phyloP scores from a whole-genome alignment of 92 coral and sea anemone species.

The Phenganax marumi region DNA sequence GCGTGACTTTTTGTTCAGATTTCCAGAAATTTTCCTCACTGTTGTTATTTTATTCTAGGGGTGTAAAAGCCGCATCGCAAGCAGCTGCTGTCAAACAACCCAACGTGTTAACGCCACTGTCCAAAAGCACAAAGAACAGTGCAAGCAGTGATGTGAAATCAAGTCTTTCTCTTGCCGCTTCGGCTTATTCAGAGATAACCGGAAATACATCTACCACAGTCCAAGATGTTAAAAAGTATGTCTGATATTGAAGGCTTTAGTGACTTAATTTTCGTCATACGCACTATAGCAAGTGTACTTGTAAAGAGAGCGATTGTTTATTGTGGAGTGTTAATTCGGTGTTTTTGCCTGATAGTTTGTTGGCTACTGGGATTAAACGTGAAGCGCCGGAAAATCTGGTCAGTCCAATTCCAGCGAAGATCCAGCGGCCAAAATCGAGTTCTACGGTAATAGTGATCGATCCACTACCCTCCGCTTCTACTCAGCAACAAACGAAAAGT shows the following conservation, averaged over 20 bases:
- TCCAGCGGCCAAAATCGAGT: background rate
- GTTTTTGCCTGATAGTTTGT: background rate
- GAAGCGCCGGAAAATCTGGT: background rate
- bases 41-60: no score
- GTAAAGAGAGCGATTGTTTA: no score
- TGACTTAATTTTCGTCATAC: no score
- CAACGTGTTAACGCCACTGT: background rate
- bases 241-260: background rate
- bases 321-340: background rate
- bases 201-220: conserved; percentile 12
- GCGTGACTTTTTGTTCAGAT: no score
- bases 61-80: conserved; percentile 38
- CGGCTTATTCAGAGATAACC: conserved; percentile 13
- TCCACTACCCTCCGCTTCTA: conserved; percentile 59
- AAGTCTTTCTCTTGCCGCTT: background rate
- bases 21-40: no score
- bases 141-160: background rate
- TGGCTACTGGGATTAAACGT: conserved; percentile 24
- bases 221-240: conserved; percentile 15
- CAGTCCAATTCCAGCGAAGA: conserved; percentile 10
- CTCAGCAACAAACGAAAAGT: background rate
- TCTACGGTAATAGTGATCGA: conserved; percentile 66
- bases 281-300: no score
- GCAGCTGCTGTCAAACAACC: conserved; percentile 12
- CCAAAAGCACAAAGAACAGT: background rate